Evolutionary conservation across 2,113 vertebrate genomes (phyloP).

Genomic region (Antechinus stuartii): DNA sequence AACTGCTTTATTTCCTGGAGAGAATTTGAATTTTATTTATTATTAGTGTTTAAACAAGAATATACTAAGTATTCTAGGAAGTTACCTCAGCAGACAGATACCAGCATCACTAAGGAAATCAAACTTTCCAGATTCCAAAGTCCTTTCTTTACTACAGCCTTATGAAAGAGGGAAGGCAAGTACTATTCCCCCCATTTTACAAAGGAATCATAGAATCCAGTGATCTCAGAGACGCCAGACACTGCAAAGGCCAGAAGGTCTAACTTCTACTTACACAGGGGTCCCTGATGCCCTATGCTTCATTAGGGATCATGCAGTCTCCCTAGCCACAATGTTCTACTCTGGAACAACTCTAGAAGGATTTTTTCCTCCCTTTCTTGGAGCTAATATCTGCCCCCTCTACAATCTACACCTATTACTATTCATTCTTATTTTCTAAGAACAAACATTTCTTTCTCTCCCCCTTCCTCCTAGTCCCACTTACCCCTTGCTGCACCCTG

Average conservation of each 20-base stretch:
- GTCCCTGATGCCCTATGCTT: not conserved
- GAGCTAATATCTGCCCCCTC: not conserved
- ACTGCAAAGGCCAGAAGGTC: not conserved
- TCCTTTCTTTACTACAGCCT: not conserved
- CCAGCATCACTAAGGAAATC: not conserved
- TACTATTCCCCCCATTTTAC: not conserved
- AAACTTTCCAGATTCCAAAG: not conserved
- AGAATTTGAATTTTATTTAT: not conserved
- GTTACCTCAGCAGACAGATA: not conserved
- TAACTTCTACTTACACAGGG: not conserved
- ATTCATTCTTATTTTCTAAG: no score
- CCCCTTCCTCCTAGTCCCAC: not conserved
- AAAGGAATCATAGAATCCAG: not conserved
- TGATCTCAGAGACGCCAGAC: not conserved
- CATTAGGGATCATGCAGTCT: not conserved
- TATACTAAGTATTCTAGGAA: not conserved
- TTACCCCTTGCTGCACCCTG: not conserved
- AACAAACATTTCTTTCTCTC: not conserved
- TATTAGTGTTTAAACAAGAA: not conserved
- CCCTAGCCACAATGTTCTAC: not conserved
- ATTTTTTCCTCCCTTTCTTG: not conserved
- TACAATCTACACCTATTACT: not conserved
- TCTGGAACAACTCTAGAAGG: not conserved
- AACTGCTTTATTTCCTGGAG: not conserved
- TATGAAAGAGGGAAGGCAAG: not conserved